Evolutionary conservation across 1,140 invertebrate genomes (phyloP), one percentile per base, ranked within the genome.

Genomic region (Drosophila miranda): DNA sequence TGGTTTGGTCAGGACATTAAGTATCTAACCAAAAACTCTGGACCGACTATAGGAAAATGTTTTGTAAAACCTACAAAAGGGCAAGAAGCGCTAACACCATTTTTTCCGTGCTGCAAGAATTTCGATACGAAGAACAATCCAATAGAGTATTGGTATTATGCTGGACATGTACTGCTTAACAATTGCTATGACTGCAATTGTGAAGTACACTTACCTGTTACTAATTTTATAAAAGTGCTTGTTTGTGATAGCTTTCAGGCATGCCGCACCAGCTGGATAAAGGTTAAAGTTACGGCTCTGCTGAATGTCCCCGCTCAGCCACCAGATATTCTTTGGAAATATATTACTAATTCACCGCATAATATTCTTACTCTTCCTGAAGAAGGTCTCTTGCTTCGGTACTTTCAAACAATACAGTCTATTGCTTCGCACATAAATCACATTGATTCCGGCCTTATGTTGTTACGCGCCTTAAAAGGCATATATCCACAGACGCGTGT

Each of bases 71-170:
- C 78, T 1, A 14, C 0, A 0, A n/a, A 13, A 2, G 78, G 78
- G 0, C 11, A 43, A 2, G 78, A 81, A 41, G 58, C 51, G 5
- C 3, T 26, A 6, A 77, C 78, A 0, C 0, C 7, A 1, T 81
- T 77, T 43, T 34, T 9, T 42, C 51, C 75, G 0, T 81, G 78
- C 34, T 81, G 78, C 38, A 45, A 2, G 3, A n/a, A 41, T 7
- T 81, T 49, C 19, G 4, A 6, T 0, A 49, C 23, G 3, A 3
- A 1, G 0, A 41, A 50, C 7, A 8, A 6, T 0, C 78, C 73
- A 0, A 41, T 81, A 0, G 61, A 61, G n/a, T 77, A 57, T 41
- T 81, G 55, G 43, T 73, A 46, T 9, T 81, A 64, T 26, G 68
- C 68, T 0, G 42, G 45, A 4, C 6, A 26, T 1, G 52, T 81